Evolutionary conservation across 2,113 vertebrate species (phyloP).

Genomic region (Vidua macroura): DNA sequence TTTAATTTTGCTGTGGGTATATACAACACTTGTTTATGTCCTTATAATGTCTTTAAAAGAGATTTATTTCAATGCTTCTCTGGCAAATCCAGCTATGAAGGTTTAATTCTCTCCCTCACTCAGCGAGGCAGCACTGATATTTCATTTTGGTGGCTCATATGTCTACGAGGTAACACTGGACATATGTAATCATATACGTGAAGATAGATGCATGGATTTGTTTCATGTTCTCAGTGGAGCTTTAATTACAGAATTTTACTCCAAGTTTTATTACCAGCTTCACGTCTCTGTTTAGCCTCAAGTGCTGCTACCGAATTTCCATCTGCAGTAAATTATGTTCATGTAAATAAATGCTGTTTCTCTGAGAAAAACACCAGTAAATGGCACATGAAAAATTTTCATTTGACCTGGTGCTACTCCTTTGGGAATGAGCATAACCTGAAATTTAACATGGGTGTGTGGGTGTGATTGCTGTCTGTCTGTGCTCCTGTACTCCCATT

Average conservation of each 20-base stretch:
- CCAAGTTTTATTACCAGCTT: constrained; percentile 39
- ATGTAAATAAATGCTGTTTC: not conserved
- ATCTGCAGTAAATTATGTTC: not conserved
- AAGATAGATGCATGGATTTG: not conserved
- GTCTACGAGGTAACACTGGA: constrained; percentile 16
- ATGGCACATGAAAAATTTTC: not conserved
- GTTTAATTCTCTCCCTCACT: constrained; percentile 62
- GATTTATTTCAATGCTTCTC: constrained; percentile 71
- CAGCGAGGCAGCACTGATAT: not conserved
- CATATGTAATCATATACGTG: constrained; percentile 13
- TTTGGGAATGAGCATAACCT: not conserved
- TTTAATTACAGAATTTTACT: constrained; percentile 69
- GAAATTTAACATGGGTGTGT: not conserved
- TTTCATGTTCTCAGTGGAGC: constrained; percentile 22
- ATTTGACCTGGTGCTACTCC: not conserved
- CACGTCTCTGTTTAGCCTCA: constrained; percentile 4
- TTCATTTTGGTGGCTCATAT: constrained; percentile 36
- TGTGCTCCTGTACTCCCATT: not conserved
- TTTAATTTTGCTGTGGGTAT: constrained; percentile 74
- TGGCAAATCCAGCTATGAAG: constrained; percentile 63
- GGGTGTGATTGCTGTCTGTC: not conserved
- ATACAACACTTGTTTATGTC: constrained; percentile 71
- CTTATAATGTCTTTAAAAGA: constrained; percentile 74
- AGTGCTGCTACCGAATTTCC: constrained; percentile 20
- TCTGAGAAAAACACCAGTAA: not conserved